A percentile compares a stretch with the other conserved stretches of the same genome.
phyloP scores from a whole-genome alignment of 2,888 invertebrate species.

The Ectemnius cavifrons region DNA sequence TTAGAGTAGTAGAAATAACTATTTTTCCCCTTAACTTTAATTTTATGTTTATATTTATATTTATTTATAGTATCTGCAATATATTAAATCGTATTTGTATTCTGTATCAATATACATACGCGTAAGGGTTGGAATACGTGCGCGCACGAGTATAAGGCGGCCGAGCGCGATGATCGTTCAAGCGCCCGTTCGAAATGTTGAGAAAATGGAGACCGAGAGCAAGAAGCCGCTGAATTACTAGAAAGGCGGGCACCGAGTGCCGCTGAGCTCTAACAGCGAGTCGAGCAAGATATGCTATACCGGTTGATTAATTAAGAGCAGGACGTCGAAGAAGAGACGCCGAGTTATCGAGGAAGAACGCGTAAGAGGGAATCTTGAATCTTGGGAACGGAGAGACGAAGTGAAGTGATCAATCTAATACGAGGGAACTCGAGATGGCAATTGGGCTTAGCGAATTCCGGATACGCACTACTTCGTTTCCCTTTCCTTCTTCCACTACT shows the following conservation, averaged over 20 bases:
- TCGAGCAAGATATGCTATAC: too few species aligned
- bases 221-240: too few species aligned
- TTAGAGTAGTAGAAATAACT: slow-evolving; percentile 78
- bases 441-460: background rate
- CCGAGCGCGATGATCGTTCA: slow-evolving; percentile 6
- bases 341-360: slow-evolving; percentile 5
- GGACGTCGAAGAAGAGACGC: background rate
- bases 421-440: slow-evolving; percentile 1
- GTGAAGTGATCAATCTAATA: background rate
- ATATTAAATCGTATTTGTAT: slow-evolving; percentile 71
- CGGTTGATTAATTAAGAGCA: background rate
- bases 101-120: slow-evolving; percentile 63
- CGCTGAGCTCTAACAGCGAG: too few species aligned
- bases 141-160: slow-evolving; percentile 35
- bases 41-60: slow-evolving; percentile 60
- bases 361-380: background rate
- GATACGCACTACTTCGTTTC: background rate
- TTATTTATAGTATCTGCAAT: slow-evolving; percentile 66
- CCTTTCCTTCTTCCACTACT: too few species aligned
- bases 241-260: too few species aligned
- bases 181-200: too few species aligned
- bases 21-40: slow-evolving; percentile 55
- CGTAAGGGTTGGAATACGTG: slow-evolving; percentile 39
- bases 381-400: slow-evolving; percentile 1
- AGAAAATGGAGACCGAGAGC: too few species aligned